Base-by-base conservation (phyloP, 1,140 invertebrate genomes). In the Drosophila sturtevanti region DNA sequence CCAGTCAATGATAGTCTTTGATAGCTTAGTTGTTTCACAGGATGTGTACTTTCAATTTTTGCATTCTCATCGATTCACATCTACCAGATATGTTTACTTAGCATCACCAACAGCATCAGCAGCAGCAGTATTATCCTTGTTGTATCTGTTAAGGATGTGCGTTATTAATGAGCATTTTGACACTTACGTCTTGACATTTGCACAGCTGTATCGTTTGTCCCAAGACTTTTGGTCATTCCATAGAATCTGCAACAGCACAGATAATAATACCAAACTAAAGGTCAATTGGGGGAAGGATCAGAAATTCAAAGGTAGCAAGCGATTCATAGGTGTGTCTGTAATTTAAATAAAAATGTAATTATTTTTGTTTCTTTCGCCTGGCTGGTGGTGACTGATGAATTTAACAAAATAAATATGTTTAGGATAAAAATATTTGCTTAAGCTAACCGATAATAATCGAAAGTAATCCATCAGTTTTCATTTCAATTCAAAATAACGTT, bases 81-180 rank as follows among this genome's bases (percentile, higher is more conserved):
- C 51, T 74, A 62, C 72, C 68, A 69, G 62, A 65, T 84, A 63
- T 80, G 87, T 87, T 87, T 90, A 69, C 73, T 65, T 56, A 72
- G 76, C 63, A 54, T 44, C 70, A 16, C 61, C 12, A 44, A 14
- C 41, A 18, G 41, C 14, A 44, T 16, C 14, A 44, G 41, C 9
- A 44, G 37, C 3, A 16, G 38, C 4, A 41, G 27, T 0, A 16
- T 65, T 62, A 48, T 67, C 63, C 66, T 52, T 44, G 12, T 38
- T 59, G 44, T 68, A 64, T 31, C 65, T 67, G 62, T 64, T 79
- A 87, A 86, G 79, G 79, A 86, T 63, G 60, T 48, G 62, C 64
- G 86, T 91, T 87, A 91, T 91, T 91, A 91, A 91, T 91, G 89
- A 90, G 81, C 80, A 87, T 91, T 91, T 91, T 91, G 89, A 91